Base-by-base conservation (phyloP, 2,888 invertebrate genomes). In the Drosophila kuntzei region DNA sequence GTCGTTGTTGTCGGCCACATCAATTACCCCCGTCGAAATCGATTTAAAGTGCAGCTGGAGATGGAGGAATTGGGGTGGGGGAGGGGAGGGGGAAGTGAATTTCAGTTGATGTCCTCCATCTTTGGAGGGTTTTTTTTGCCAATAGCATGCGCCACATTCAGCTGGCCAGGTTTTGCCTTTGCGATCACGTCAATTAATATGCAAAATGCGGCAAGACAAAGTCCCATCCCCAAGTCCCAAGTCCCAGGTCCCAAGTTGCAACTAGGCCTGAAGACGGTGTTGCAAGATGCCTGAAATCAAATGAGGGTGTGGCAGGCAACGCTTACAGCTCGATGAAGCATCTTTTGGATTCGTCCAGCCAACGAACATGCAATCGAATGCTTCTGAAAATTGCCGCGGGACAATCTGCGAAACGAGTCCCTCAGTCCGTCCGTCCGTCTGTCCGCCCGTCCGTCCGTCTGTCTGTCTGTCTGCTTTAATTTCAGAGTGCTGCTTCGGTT, bases 351-450 rank as follows among this genome's bases (percentile, higher is more conserved):
- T 49, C 58, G 49, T 59, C 49, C 27, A 46, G 53, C 55, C 29
- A 16, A 14, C 39, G 64, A 76, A 82, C 79, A 83, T 79, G 80
- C 69, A 63, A 74, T 70, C 71, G 60, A 82, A 84, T 74, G 87
- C 87, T 87, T 89, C 87, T 87, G 89, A 87, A 89, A 89, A 89
- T 80, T 81, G 78, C 89, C 81, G 76, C 85, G 58, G 83, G 88
- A 76, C 78, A 80, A 83, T 66, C 87, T 79, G 71, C 76, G 70
- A 83, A 86, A 80, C 72, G 81, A 77, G 71, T 63, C 18, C 43
- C 25, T 54, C 46, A 51, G 46, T 49, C 43, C 34, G 79, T 7
- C n/a, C 4, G 39, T 22, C 51, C 7, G 18, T 36, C 18, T 25
- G 32, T 20, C 46, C 4, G 36, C 18, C 20, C 34, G n/a, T n/a